Percentiles rank a stretch among this genome's conserved stretches.
Conservation (phyloP, 2,113 vertebrate genomes). For the Malurus alboscapulatus region DNA sequence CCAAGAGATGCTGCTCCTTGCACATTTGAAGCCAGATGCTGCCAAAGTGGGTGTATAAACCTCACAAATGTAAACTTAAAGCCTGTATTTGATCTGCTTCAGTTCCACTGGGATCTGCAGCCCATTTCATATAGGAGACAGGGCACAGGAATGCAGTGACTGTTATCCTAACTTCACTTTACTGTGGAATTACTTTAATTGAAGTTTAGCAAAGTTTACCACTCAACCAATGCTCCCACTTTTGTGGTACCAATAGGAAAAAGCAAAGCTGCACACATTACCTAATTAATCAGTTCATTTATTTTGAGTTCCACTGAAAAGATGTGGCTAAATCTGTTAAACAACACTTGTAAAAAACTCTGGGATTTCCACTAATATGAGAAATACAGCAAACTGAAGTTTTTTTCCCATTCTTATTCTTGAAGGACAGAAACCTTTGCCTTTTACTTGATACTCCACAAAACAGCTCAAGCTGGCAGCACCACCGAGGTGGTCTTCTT, state of each 20-base stretch:
- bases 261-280: not conserved
- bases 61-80: not conserved
- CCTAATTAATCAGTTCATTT: not conserved
- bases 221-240: not conserved
- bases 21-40: not conserved
- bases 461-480: not conserved
- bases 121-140: not conserved
- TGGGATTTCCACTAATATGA: not conserved
- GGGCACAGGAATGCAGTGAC: not conserved
- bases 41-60: not conserved
- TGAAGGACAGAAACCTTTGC: not conserved
- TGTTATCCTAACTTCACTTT: not conserved
- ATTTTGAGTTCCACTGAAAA: not conserved
- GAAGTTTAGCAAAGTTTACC: not conserved
- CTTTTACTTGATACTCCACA: not conserved
- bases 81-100: not conserved
- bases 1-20: not conserved
- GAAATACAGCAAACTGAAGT: not conserved
- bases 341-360: not conserved
- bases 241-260: rapidly evolving
- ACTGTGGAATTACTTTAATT: not conserved
- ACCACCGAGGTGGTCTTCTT: not conserved
- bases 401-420: not conserved
- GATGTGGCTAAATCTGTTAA: not conserved
- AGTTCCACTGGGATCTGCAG: not conserved